Base-by-base conservation (phyloP, 2,113 vertebrate species). In the Burhinus bistriatus region DNA sequence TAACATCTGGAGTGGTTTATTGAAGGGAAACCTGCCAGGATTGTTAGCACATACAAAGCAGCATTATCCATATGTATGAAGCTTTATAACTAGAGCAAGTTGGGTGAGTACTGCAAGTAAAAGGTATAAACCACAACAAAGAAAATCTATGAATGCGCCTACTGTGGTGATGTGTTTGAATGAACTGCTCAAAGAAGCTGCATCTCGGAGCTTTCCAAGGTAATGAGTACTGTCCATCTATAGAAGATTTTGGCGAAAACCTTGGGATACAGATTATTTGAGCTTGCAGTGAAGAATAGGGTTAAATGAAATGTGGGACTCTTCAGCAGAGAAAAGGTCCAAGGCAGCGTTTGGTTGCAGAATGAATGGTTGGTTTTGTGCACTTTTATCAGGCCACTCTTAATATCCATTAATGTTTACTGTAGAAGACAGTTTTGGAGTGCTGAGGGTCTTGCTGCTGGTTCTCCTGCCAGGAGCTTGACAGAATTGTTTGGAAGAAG, bases 1-100 rank as follows among this genome's bases (percentile, higher is more conserved):
- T 96, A 98, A 98, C 97, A 98, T 98, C 98, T 98, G 98, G 97
- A 97, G 95, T 64, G 70, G 95, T 97, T 98, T 98, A 96, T 98
- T 97, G 97, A 97, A 97, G 96, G 96, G 97, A 97, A 97, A 93
- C 90, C 91, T 98, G 97, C 98, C 97, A 97, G 96, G 91, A 93
- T 91, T 95, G 95, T 97, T 98, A 98, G 89, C 84, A 79, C 96
- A 88, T 82, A 97, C 92, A 95, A 91, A 97, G 76, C 68, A 95
- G 45, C 80, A 72, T 97, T 98, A 97, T 95, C 97, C 97, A 84
- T 97, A 97, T 98, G 97, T 90, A 97, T 92, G 94, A 95, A 47
- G 49, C 90, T 97, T 96, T 93, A 61, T 95, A 93, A 93, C 71
- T 95, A 36, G 61, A 91, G 87, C 90, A 93, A 88, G 91, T 96